Evolutionary conservation across 2,797 vertebrate species (phyloP).

Genomic region (Leuciscus waleckii): DNA sequence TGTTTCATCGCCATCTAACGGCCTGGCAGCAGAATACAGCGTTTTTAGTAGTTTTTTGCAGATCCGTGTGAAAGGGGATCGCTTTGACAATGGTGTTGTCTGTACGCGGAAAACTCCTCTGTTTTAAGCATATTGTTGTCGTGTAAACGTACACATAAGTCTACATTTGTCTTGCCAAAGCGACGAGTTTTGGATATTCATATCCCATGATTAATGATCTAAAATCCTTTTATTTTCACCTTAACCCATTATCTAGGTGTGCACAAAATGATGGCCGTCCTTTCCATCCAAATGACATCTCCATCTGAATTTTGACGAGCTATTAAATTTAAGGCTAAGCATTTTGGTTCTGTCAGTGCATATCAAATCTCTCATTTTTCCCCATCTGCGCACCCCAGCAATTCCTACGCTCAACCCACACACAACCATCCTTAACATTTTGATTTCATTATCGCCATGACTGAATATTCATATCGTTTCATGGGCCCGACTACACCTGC

Average conservation of each 20-base stretch:
- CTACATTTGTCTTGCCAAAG: background rate
- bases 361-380: slow-evolving; percentile 82
- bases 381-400: slow-evolving; percentile 80
- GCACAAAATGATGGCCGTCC: slow-evolving; percentile 77
- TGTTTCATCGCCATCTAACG: too few species aligned
- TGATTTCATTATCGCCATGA: slow-evolving; percentile 81
- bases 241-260: slow-evolving; percentile 58
- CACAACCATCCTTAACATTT: slow-evolving; percentile 78
- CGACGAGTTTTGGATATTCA: background rate
- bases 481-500: slow-evolving; percentile 76
- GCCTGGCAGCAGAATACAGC: too few species aligned
- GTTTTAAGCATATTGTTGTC: too few species aligned
- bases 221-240: slow-evolving; percentile 15
- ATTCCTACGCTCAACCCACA: slow-evolving; percentile 73
- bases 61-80: too few species aligned
- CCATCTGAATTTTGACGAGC: slow-evolving; percentile 80
- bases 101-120: too few species aligned
- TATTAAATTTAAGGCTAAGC: slow-evolving; percentile 78
- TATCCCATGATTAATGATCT: background rate
- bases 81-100: too few species aligned
- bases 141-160: background rate
- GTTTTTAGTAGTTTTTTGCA: too few species aligned
- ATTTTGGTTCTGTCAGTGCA: slow-evolving; percentile 81
- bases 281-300: slow-evolving; percentile 72
- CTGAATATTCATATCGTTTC: slow-evolving; percentile 82